Percentiles rank a stretch among this genome's conserved stretches.
Evolutionary conservation across 2,888 invertebrate genomes (phyloP).

Genomic region (Cordylochernes scorpioides): DNA sequence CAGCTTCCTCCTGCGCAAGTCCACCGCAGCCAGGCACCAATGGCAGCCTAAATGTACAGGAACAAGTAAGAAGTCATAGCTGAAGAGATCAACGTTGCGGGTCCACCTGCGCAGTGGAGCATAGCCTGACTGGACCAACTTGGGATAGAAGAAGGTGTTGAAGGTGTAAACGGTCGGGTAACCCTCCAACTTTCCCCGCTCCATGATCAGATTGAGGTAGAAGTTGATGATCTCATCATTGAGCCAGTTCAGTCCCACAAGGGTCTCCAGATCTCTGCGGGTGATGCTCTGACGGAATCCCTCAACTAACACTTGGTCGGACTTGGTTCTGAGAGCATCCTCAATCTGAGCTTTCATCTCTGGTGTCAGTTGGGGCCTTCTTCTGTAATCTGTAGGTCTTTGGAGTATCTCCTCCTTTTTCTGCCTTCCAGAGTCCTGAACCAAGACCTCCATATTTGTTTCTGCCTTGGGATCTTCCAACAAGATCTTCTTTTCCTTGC

Average conservation of each 20-base stretch:
- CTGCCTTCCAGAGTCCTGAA: too few species aligned
- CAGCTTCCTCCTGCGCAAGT: slow-evolving; percentile 43
- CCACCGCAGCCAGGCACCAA: slow-evolving; percentile 67
- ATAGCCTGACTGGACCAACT: slow-evolving; percentile 49
- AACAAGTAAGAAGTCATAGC: slow-evolving; percentile 52
- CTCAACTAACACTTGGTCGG: too few species aligned
- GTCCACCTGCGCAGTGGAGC: slow-evolving; percentile 67
- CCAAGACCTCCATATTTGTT: too few species aligned
- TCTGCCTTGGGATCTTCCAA: too few species aligned
- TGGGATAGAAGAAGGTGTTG: slow-evolving; percentile 85
- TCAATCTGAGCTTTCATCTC: too few species aligned
- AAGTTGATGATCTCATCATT: slow-evolving; percentile 50
- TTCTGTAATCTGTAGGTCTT: too few species aligned
- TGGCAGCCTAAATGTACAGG: slow-evolving; percentile 84
- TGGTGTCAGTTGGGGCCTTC: too few species aligned
- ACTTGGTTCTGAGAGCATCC: too few species aligned
- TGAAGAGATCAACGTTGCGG: slow-evolving; percentile 56
- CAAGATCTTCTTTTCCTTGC: too few species aligned
- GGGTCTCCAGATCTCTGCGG: too few species aligned
- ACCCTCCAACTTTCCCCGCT: slow-evolving; percentile 35
- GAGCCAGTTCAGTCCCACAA: background rate
- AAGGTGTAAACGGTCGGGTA: slow-evolving; percentile 54
- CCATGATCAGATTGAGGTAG: slow-evolving; percentile 72
- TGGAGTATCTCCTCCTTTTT: too few species aligned
- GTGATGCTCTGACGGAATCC: too few species aligned